These are phyloP conservation scores for Hemibagrus guttatus DNA, from an alignment of 2,797 vertebrate genomes.

Conservation along the genomic window DNA sequence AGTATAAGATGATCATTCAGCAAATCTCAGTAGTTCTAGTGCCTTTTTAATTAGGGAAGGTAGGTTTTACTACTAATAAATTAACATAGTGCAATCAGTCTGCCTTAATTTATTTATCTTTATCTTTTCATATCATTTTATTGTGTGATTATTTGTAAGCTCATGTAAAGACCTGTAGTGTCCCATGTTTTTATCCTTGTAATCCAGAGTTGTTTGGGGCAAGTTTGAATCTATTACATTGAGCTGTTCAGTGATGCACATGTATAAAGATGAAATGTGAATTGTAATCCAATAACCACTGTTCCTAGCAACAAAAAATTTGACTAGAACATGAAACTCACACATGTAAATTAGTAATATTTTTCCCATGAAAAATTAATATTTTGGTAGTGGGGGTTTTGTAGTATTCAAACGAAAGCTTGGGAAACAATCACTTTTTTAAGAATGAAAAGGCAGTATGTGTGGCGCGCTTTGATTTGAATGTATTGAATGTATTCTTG, in stretches of 20 bases:
- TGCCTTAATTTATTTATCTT: constrained; percentile 57
- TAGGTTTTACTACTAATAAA: constrained; percentile 61
- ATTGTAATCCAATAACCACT: constrained; percentile 31
- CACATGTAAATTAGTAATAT: not conserved
- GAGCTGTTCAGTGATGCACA: not conserved
- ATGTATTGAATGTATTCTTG: constrained; percentile 34
- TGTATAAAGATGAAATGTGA: constrained; percentile 20
- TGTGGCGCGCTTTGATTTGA: not conserved
- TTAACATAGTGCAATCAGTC: constrained; percentile 57
- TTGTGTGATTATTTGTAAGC: constrained; percentile 42
- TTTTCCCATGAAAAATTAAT: not conserved
- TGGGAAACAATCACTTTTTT: constrained; percentile 17
- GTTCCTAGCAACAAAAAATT: not conserved
- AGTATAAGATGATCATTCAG: constrained; percentile 28
- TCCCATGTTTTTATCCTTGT: constrained; percentile 10
- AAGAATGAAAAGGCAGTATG: not conserved
- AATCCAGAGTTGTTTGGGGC: constrained; percentile 8
- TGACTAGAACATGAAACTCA: constrained; percentile 20
- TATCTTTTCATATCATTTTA: constrained; percentile 30
- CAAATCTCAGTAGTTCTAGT: constrained; percentile 54
- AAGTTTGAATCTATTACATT: not conserved
- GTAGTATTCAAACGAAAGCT: constrained; percentile 32
- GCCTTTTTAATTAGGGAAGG: constrained; percentile 49
- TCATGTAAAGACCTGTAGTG: constrained; percentile 41
- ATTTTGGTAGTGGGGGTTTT: not conserved